Evolutionary conservation across 2,113 vertebrate species (phyloP).

Genomic region (Ranitomeya variabilis): DNA sequence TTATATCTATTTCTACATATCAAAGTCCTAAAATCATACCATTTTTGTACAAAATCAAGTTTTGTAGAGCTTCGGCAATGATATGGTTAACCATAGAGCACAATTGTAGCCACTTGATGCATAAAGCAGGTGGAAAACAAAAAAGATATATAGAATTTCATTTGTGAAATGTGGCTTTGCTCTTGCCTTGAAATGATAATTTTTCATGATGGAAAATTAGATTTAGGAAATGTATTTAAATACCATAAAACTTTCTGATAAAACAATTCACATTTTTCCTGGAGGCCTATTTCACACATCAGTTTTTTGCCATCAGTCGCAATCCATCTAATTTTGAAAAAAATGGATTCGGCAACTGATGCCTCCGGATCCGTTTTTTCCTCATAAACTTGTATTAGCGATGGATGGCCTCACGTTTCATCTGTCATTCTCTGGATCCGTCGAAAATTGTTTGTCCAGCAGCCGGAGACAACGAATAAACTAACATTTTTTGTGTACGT

Average conservation of each 20-base stretch:
- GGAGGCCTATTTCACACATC: too few relatives aligned
- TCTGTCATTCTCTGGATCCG: too few relatives aligned
- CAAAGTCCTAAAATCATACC: not conserved
- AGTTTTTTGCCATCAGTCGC: too few relatives aligned
- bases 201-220: constrained; percentile 47
- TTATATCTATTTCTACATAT: too few relatives aligned
- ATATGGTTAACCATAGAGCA: constrained; percentile 8
- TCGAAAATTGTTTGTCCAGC: too few relatives aligned
- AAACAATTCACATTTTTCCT: not conserved
- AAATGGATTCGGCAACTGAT: too few relatives aligned
- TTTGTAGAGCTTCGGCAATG: not conserved
- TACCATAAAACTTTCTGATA: not conserved
- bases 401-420: too few relatives aligned
- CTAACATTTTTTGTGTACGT: too few relatives aligned
- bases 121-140: constrained; percentile 41
- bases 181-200: constrained; percentile 28
- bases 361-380: too few relatives aligned
- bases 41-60: not conserved
- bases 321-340: too few relatives aligned
- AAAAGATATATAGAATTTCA: constrained; percentile 21
- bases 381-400: too few relatives aligned
- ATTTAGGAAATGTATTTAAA: constrained; percentile 28
- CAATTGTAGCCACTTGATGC: constrained; percentile 18
- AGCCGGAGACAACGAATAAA: too few relatives aligned
- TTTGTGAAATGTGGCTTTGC: constrained; percentile 16